Conservation (phyloP, 2,797 vertebrate genomes). For the Cyclura pinguis region DNA sequence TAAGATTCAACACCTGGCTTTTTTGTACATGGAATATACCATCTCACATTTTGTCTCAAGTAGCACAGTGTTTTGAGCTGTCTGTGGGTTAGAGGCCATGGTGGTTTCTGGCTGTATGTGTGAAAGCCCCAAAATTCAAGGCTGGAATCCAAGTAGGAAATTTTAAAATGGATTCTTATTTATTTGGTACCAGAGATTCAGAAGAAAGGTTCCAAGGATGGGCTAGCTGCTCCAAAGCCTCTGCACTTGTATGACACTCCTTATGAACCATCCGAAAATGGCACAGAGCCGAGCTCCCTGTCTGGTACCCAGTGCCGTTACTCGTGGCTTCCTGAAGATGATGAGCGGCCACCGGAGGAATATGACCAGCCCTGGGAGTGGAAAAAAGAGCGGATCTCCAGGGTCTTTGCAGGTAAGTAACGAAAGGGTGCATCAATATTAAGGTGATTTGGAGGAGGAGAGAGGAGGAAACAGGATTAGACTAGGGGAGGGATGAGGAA, state of each 20-base stretch:
- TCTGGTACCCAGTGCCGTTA: conserved; percentile 84
- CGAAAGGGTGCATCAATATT: background rate
- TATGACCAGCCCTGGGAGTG: conserved; percentile 99
- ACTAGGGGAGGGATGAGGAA: background rate
- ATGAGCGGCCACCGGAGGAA: conserved; percentile 95
- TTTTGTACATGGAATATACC: background rate
- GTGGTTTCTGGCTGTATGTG: background rate
- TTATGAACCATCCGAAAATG: conserved; percentile 90
- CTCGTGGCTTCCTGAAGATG: conserved; percentile 94
- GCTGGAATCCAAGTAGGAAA: background rate
- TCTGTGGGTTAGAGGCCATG: background rate
- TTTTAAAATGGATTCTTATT: conserved; percentile 26
- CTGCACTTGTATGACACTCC: conserved; percentile 95
- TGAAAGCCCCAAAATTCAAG: background rate
- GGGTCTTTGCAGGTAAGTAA: conserved; percentile 93
- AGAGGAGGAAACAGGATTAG: background rate
- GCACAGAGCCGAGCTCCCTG: conserved; percentile 76
- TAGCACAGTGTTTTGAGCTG: background rate
- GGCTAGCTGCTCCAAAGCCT: conserved; percentile 74
- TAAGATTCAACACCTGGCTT: no score
- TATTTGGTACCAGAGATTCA: conserved; percentile 87
- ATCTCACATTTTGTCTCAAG: background rate
- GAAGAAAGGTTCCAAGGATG: conserved; percentile 86
- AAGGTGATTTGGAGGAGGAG: background rate
- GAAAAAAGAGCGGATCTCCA: conserved; percentile 98